Conservation (phyloP, 2,797 vertebrate species). For the Psittacula derbiana region DNA sequence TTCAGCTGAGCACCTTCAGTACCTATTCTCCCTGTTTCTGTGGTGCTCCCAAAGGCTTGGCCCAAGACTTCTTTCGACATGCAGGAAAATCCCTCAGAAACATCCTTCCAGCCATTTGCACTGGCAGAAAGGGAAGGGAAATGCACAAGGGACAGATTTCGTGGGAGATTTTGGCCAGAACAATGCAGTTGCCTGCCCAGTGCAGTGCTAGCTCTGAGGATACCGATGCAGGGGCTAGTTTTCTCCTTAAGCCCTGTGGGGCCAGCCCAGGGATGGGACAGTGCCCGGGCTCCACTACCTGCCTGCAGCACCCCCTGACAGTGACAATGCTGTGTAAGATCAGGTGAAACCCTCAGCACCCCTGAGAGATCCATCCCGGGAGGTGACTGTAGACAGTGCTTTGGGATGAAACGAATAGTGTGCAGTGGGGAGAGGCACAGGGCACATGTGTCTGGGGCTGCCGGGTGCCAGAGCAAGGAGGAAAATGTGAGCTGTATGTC, state of each 20-base stretch:
- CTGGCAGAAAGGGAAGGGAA: neutral
- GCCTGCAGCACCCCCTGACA: neutral
- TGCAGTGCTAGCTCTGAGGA: neutral
- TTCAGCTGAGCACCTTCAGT: neutral
- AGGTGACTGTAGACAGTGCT: neutral
- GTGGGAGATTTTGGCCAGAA: neutral
- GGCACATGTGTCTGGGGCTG: too few species aligned
- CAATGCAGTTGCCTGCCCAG: neutral
- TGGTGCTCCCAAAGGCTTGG: neutral
- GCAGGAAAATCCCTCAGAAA: neutral
- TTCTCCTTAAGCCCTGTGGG: neutral
- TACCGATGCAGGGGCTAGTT: neutral
- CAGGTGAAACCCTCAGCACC: neutral
- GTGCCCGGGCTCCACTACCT: neutral
- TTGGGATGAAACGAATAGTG: neutral
- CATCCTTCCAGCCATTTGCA: neutral
- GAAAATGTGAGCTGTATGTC: accelerated
- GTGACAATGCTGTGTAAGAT: neutral
- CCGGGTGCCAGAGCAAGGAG: neutral
- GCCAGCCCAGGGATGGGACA: neutral
- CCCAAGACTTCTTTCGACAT: neutral
- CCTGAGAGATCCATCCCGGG: neutral
- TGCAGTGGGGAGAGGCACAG: accelerated
- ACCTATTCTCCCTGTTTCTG: neutral
- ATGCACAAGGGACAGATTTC: neutral